Evolutionary conservation across 2,113 vertebrate species (phyloP).

Genomic region (Myotis lucifugus): DNA sequence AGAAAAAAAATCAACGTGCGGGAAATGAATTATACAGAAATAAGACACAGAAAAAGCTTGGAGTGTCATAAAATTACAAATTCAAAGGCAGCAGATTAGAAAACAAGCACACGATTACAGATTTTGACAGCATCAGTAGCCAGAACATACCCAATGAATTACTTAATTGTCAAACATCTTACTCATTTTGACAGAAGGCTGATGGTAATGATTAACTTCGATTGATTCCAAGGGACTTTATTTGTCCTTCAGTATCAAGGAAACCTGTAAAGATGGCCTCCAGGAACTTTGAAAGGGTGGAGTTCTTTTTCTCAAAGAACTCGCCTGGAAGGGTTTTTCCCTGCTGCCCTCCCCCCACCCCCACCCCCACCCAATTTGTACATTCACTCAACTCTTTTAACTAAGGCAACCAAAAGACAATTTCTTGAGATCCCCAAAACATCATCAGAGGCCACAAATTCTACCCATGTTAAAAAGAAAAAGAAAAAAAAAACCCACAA

Average conservation of each 20-base stretch:
- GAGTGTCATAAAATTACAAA: constrained; percentile 43
- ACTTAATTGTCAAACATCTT: not conserved
- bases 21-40: constrained; percentile 48
- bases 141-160: not conserved
- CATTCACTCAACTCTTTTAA: not conserved
- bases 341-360: too few relatives aligned
- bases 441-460: not conserved
- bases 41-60: constrained; percentile 5
- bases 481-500: not conserved
- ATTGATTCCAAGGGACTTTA: not conserved
- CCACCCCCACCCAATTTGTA: not conserved
- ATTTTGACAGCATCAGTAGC: not conserved
- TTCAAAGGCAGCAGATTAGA: constrained; percentile 25
- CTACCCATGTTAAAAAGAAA: not conserved
- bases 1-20: constrained; percentile 43
- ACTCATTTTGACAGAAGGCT: not conserved
- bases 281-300: not conserved
- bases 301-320: not conserved
- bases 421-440: not conserved
- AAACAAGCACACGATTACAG: not conserved
- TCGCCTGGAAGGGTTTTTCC: not conserved
- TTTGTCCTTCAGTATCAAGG: not conserved
- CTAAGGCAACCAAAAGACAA: constrained; percentile 29
- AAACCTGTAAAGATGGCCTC: not conserved
- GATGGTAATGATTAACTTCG: too few relatives aligned